Base-by-base conservation (phyloP, 2,113 vertebrate species). In the Protomyctophum bolini region DNA sequence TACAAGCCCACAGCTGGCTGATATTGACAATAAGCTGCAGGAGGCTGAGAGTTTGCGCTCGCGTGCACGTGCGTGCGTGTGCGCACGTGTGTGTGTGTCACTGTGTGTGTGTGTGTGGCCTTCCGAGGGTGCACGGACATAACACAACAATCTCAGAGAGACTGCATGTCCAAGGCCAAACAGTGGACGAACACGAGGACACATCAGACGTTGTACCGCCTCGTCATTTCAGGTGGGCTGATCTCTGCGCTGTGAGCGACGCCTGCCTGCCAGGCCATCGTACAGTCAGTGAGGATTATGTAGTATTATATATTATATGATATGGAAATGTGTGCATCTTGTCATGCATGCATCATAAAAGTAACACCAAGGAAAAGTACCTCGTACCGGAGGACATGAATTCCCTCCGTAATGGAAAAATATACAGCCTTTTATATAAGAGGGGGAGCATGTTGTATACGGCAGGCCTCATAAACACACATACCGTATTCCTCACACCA, bases 1-100 rank as follows among this genome's bases (percentile, higher is more conserved):
- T 79, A 59, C 79, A 78, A 75, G 80, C 84, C 56, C 45, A 65
- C 72, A 77, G 75, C 77, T 54, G 49, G 47, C 72, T 76, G 77
- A 88, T 90, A 88, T 88, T 87, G 87, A 89, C 85, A 86, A 88
- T 86, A 87, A 89, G 87, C n/a, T n/a, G n/a, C 77, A 79, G 77
- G 79, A 81, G 77, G 81, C 50, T 67, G 77, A 83, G n/a, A n/a
- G n/a, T 33, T 4, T 33, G 33, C 33, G 33, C 33, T 2, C 4
- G 33, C 33, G 33, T 33, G 33, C 33, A 4, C 4, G 51, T 54
- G 51, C 10, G 51, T 54, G 10, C 6, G 51, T 54, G 51, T 3
- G 51, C 2, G 51, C 10, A 12, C 4, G 10, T 1, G 51, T 12
- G 9, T 77, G 79, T 21, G 54, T 78, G n/a, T n/a, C n/a, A n/a